Evolutionary conservation across 2,113 vertebrate genomes (phyloP).

Genomic region (Miniopterus natalensis): DNA sequence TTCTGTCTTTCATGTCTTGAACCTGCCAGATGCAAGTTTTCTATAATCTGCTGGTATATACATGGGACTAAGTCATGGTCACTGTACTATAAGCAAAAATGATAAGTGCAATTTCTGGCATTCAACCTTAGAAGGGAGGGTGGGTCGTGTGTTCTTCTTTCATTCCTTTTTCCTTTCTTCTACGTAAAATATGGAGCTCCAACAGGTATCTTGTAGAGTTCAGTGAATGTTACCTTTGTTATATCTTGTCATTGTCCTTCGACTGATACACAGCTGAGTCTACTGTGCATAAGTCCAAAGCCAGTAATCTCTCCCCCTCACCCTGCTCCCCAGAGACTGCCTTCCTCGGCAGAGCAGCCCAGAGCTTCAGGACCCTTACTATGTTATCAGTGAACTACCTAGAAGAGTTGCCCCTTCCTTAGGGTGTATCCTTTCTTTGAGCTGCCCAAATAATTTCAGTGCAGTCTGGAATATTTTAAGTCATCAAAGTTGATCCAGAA

Average conservation of each 20-base stretch:
- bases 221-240: neutral
- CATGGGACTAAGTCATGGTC: neutral
- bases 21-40: neutral
- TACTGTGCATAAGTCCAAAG: neutral
- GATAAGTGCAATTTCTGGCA: neutral
- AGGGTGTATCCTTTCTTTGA: neutral
- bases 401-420: neutral
- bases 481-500: neutral
- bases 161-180: neutral
- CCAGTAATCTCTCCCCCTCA: neutral
- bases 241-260: conserved; percentile 18
- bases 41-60: neutral
- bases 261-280: neutral
- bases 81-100: neutral
- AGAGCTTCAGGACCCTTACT: neutral
- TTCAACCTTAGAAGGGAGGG: neutral
- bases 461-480: neutral
- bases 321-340: neutral
- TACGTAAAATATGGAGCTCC: neutral
- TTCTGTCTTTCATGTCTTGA: neutral
- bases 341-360: neutral
- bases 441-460: neutral
- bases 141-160: neutral
- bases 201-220: neutral
- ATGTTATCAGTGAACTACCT: neutral